phyloP scores from a whole-genome alignment of 2,797 vertebrate species.

The Pempheris klunzingeri region DNA sequence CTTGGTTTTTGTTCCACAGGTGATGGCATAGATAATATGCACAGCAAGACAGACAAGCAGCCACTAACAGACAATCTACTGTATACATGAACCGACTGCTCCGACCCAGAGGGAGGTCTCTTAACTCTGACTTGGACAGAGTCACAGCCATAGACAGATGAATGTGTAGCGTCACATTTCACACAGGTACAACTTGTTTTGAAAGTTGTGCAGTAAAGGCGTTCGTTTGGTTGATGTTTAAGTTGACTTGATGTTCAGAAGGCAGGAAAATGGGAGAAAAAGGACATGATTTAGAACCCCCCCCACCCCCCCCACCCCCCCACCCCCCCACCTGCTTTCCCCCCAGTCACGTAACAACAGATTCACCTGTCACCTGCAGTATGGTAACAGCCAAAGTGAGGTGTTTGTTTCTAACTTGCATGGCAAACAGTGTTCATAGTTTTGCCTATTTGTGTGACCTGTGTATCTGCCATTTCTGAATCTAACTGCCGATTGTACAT shows the following conservation, averaged over 20 bases:
- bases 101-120: conserved; percentile 38
- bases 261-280: conserved; percentile 16
- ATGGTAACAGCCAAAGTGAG: conserved; percentile 54
- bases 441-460: conserved; percentile 75
- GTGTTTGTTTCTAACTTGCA: conserved; percentile 81
- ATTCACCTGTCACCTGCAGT: conserved; percentile 49
- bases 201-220: conserved; percentile 33
- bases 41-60: conserved; percentile 44
- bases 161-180: conserved; percentile 64
- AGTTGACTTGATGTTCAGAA: conserved; percentile 24
- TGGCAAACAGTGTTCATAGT: conserved; percentile 79
- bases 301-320: not conserved
- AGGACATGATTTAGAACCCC: conserved; percentile 44
- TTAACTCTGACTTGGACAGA: conserved; percentile 57
- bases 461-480: conserved; percentile 79
- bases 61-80: conserved; percentile 72
- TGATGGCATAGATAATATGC: conserved; percentile 23
- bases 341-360: conserved; percentile 39
- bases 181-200: conserved; percentile 42
- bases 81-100: conserved; percentile 42
- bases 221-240: conserved; percentile 47
- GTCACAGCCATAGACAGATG: conserved; percentile 73
- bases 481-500: conserved; percentile 83
- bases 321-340: not conserved
- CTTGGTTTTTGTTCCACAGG: conserved; percentile 38